Evolutionary conservation across 2,797 vertebrate species (phyloP).

Genomic region (Pyrocephalus nanus): DNA sequence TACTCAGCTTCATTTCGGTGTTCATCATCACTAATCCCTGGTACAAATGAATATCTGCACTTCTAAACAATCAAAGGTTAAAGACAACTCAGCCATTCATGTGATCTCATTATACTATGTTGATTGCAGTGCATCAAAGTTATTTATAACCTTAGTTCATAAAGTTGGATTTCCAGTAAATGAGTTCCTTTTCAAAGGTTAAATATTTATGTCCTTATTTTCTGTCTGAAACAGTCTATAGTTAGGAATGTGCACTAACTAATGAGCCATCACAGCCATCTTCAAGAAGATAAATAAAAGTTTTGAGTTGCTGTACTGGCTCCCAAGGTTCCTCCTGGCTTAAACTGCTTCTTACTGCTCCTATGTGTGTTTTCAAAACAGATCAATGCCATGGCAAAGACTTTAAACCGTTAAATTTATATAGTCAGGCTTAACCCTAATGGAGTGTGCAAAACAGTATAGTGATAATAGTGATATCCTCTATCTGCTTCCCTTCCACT

Average conservation of each 20-base stretch:
- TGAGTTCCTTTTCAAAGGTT: conserved; percentile 71
- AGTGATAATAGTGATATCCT: background rate
- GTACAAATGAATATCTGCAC: conserved; percentile 51
- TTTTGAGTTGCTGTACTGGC: background rate
- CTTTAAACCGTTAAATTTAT: background rate
- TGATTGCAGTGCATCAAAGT: conserved; percentile 69
- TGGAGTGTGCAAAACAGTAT: background rate
- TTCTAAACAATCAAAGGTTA: conserved; percentile 77
- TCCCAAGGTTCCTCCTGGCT: background rate
- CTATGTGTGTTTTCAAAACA: background rate
- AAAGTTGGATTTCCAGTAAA: conserved; percentile 74
- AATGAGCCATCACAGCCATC: conserved; percentile 22
- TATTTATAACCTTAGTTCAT: conserved; percentile 70
- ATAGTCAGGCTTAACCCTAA: background rate
- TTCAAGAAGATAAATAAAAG: conserved; percentile 9
- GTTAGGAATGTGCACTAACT: conserved; percentile 15
- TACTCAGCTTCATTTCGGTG: background rate
- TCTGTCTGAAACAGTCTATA: conserved; percentile 45
- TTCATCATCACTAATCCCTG: conserved; percentile 37
- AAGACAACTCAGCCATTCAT: conserved; percentile 67
- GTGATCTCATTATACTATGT: conserved; percentile 64
- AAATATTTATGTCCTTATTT: conserved; percentile 76
- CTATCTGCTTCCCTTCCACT: background rate
- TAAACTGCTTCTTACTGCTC: background rate
- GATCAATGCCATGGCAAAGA: background rate